These are phyloP conservation scores for Sebastes hubbsi DNA, from an alignment of 2,797 vertebrate genomes.

Conservation along the genomic window DNA sequence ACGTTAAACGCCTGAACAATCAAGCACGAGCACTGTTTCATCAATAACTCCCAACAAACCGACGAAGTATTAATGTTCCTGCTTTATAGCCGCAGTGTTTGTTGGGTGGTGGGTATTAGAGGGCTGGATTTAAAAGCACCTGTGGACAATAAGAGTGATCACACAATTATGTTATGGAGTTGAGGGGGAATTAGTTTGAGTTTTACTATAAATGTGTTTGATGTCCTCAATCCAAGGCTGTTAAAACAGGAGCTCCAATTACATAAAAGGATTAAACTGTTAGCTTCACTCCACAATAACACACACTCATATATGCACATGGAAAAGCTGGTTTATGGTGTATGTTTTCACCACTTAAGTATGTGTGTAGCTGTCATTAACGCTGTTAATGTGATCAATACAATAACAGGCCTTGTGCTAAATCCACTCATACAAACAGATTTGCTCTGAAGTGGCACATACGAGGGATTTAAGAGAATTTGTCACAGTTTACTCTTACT, in stretches of 20 bases:
- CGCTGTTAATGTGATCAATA: conserved; percentile 20
- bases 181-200: conserved; percentile 54
- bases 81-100: conserved; percentile 20
- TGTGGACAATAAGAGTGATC: conserved; percentile 4
- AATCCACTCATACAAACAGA: background rate
- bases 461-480: background rate
- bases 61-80: conserved; percentile 45
- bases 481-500: too few relatives aligned
- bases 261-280: conserved; percentile 72
- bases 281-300: conserved; percentile 12
- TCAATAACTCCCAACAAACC: conserved; percentile 39
- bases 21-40: conserved; percentile 24
- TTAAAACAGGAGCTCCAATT: conserved; percentile 73
- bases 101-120: background rate
- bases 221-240: conserved; percentile 67
- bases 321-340: conserved; percentile 3
- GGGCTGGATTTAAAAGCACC: background rate
- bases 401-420: background rate
- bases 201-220: conserved; percentile 55
- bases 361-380: background rate
- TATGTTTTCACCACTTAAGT: background rate
- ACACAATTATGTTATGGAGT: conserved; percentile 49
- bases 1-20: conserved; percentile 41
- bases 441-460: background rate
- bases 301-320: background rate